These are phyloP conservation scores for Phalera bucephala DNA, from an alignment of 2,888 invertebrate genomes.

Conservation along the genomic window DNA sequence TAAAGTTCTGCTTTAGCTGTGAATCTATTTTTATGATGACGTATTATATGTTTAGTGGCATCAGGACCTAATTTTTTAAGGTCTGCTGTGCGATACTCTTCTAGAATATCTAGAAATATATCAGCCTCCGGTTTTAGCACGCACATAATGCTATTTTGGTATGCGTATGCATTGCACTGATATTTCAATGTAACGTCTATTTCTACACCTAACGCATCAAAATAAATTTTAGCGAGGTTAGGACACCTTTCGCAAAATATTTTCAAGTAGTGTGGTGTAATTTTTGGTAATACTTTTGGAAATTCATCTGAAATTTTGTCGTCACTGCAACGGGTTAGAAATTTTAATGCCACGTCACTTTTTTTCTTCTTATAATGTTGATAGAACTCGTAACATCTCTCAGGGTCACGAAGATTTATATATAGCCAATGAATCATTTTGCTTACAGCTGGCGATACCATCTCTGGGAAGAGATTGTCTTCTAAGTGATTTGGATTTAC, in stretches of 20 bases:
- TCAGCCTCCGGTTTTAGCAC: slow-evolving; percentile 45
- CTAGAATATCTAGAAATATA: slow-evolving; percentile 47
- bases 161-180: slow-evolving; percentile 26
- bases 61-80: slow-evolving; percentile 25
- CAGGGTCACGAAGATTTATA: slow-evolving; percentile 30
- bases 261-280: slow-evolving; percentile 47
- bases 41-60: slow-evolving; percentile 46
- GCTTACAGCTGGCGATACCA: slow-evolving; percentile 47
- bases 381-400: slow-evolving; percentile 51
- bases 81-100: slow-evolving; percentile 40
- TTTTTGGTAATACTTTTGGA: slow-evolving; percentile 36
- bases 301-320: slow-evolving; percentile 42
- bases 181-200: slow-evolving; percentile 31
- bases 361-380: slow-evolving; percentile 40
- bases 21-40: slow-evolving; percentile 42
- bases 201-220: slow-evolving; percentile 37
- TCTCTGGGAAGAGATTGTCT: slow-evolving; percentile 47
- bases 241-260: slow-evolving; percentile 50
- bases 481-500: slow-evolving; percentile 58
- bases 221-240: slow-evolving; percentile 44
- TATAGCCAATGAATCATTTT: slow-evolving; percentile 54
- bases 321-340: slow-evolving; percentile 43
- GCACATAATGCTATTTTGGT: slow-evolving; percentile 41
- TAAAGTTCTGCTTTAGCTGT: slow-evolving; percentile 51
- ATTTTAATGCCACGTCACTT: slow-evolving; percentile 45